These are phyloP conservation scores for Drosophila pseudoananassae DNA, from an alignment of 1,140 invertebrate species.

Conservation along the genomic window DNA sequence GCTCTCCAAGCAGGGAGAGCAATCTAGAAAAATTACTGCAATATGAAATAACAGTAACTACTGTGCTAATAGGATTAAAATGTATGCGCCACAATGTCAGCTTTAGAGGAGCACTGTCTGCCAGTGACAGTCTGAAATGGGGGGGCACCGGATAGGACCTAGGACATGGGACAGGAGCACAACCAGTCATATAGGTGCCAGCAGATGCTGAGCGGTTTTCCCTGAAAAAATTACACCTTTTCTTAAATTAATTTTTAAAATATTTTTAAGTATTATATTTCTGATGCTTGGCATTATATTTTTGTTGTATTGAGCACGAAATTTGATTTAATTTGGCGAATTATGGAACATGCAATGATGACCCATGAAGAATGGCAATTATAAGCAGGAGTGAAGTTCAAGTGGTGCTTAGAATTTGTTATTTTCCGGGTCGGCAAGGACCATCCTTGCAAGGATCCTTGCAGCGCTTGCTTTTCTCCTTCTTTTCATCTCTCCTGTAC, in stretches of 20 bases:
- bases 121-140: constrained; percentile 25
- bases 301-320: not conserved
- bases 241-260: too few species aligned
- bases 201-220: constrained; percentile 48
- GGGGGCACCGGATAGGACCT: not conserved
- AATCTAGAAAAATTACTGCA: constrained; percentile 53
- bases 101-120: constrained; percentile 21
- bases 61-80: constrained; percentile 69
- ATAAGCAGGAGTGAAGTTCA: not conserved
- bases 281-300: not conserved
- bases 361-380: not conserved
- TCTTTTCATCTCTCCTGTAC: constrained; percentile 7
- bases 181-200: constrained; percentile 25
- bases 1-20: constrained; percentile 16
- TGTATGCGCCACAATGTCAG: constrained; percentile 26
- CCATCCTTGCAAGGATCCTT: constrained; percentile 32
- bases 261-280: not conserved
- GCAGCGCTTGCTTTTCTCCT: constrained; percentile 19
- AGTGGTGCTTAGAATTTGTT: not conserved
- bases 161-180: not conserved
- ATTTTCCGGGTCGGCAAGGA: constrained; percentile 32
- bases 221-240: not conserved
- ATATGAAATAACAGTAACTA: constrained; percentile 61
- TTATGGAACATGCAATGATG: not conserved
- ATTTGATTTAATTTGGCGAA: constrained; percentile 1